Percentiles rank a stretch among this genome's conserved stretches.
phyloP scores from a whole-genome alignment of 2,113 vertebrate genomes.

The Prinia subflava region DNA sequence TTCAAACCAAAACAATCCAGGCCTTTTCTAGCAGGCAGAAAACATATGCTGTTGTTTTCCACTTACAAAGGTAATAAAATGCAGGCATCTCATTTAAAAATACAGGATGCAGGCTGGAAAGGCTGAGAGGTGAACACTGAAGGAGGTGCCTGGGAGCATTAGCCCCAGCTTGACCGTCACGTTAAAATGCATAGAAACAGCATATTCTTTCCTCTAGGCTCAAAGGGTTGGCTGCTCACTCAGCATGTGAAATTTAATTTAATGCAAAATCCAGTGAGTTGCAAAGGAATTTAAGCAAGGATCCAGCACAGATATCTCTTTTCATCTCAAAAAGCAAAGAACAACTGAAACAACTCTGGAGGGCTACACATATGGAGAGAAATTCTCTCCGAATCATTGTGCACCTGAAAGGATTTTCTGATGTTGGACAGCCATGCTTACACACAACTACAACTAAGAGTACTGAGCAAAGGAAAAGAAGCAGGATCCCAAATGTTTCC shows the following conservation, averaged over 20 bases:
- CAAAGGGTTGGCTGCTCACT: constrained; percentile 4
- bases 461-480: neutral
- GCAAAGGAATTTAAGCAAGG: constrained; percentile 22
- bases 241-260: constrained; percentile 42
- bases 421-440: neutral
- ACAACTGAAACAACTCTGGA: neutral
- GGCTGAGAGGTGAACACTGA: neutral
- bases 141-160: neutral
- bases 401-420: neutral
- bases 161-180: neutral
- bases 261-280: constrained; percentile 36
- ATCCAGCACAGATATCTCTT: neutral
- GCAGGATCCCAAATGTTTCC: neutral
- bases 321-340: constrained; percentile 6
- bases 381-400: neutral
- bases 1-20: constrained; percentile 5
- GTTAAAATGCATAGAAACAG: neutral
- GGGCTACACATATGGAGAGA: neutral
- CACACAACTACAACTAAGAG: neutral
- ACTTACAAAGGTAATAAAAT: constrained; percentile 4
- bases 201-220: neutral
- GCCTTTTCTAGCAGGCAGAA: neutral
- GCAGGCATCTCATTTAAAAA: neutral
- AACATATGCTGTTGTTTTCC: constrained; percentile 25
- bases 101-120: neutral